Evolutionary conservation across 2,113 vertebrate species (phyloP).

Genomic region (Sylvilagus bachmani): DNA sequence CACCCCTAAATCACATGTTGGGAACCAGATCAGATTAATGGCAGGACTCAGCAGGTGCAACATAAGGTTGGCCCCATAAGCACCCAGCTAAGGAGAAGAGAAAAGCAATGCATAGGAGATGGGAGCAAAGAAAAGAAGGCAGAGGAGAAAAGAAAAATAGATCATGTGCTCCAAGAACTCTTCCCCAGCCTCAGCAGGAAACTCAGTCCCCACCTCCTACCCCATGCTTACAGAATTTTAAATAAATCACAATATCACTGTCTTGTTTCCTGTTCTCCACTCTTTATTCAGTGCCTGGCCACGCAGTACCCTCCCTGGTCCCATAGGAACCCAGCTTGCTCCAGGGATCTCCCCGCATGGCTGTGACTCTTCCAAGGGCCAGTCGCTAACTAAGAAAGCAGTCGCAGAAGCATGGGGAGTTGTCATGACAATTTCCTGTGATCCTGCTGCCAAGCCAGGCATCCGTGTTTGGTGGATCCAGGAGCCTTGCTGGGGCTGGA

Average conservation of each 20-base stretch:
- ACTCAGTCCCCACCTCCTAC: not conserved
- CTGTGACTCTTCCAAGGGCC: not conserved
- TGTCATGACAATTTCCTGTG: constrained; percentile 21
- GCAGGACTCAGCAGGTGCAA: constrained; percentile 69
- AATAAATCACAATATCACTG: not conserved
- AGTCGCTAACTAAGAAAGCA: not conserved
- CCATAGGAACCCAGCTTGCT: not conserved
- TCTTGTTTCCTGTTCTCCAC: not conserved
- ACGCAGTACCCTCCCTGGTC: not conserved
- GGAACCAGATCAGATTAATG: constrained; percentile 83
- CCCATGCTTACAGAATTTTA: not conserved
- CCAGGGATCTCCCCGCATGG: not conserved
- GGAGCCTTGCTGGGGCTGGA: constrained; percentile 49
- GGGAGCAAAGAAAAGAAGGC: constrained; percentile 63
- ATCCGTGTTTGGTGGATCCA: not conserved
- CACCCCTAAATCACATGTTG: constrained; percentile 84
- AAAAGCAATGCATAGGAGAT: constrained; percentile 8
- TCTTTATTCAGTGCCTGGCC: not conserved
- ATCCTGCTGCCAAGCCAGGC: not conserved
- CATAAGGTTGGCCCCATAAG: constrained; percentile 81
- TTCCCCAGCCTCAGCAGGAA: constrained; percentile 75
- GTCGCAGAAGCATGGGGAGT: not conserved
- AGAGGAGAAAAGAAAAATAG: constrained; percentile 72
- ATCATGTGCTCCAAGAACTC: constrained; percentile 69
- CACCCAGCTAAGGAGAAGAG: constrained; percentile 83